Evolutionary conservation across 2,888 invertebrate species (phyloP).

Genomic region (Penaeus monodon): DNA sequence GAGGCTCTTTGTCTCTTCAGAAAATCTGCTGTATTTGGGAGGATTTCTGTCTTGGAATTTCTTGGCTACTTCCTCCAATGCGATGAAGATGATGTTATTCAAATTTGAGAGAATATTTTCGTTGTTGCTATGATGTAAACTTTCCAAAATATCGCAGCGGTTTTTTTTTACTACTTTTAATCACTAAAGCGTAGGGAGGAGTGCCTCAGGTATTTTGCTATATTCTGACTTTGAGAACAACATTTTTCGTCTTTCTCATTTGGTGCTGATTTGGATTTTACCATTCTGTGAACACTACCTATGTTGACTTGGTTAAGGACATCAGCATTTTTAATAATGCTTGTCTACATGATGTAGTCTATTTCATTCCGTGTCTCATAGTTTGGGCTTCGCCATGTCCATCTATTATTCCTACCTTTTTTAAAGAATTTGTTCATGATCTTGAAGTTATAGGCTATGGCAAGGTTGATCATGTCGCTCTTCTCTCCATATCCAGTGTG

Average conservation of each 20-base stretch:
- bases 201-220: too few species aligned
- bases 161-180: too few species aligned
- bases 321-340: background rate
- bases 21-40: too few species aligned
- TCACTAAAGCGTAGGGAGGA: too few species aligned
- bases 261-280: conserved; percentile 6
- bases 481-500: background rate
- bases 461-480: background rate
- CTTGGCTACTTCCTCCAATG: background rate
- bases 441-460: background rate
- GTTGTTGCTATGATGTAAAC: background rate
- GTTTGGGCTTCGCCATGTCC: conserved; percentile 9
- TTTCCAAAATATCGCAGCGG: background rate
- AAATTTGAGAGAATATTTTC: background rate
- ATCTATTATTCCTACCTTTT: background rate
- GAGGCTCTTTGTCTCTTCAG: background rate
- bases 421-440: background rate
- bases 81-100: background rate
- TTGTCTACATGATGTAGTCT: background rate
- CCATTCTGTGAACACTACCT: background rate
- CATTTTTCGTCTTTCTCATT: background rate
- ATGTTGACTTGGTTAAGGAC: background rate
- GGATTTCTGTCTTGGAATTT: background rate
- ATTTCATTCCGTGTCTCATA: conserved; percentile 1
- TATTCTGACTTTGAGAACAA: background rate